Percentiles rank a stretch among this genome's conserved stretches.
These are phyloP conservation scores for Argyra leucocephala DNA, from an alignment of 2,888 invertebrate genomes.

Conservation along the genomic window DNA sequence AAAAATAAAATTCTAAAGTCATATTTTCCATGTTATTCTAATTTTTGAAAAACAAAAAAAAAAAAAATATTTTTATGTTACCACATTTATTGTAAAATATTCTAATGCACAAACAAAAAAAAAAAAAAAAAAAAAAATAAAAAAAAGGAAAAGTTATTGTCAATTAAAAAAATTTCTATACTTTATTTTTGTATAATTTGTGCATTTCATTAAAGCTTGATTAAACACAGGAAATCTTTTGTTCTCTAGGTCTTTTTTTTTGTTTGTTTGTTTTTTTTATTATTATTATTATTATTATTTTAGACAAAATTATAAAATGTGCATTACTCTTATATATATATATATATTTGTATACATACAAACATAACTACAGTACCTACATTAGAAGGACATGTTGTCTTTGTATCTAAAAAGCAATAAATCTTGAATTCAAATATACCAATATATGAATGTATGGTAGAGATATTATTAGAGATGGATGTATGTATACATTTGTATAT, in stretches of 20 bases:
- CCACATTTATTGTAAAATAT: too few species aligned
- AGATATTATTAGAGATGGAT: not conserved
- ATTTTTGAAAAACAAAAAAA: too few species aligned
- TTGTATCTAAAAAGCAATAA: not conserved
- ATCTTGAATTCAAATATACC: not conserved
- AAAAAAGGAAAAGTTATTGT: not conserved
- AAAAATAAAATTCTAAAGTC: too few species aligned
- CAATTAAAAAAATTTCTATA: not conserved
- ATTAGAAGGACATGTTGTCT: not conserved
- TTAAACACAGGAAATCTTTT: slow-evolving; percentile 1
- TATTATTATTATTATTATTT: too few species aligned
- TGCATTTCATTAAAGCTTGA: not conserved
- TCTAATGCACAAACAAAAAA: too few species aligned
- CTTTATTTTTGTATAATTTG: not conserved
- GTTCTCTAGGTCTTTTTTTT: not conserved
- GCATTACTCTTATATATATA: not conserved
- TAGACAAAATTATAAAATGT: not conserved
- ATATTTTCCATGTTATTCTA: too few species aligned
- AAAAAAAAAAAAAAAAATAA: not conserved
- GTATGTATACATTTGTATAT: not conserved
- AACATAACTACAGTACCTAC: not conserved
- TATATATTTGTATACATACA: not conserved
- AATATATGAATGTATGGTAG: not conserved
- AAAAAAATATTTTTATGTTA: too few species aligned
- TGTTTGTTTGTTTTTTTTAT: too few species aligned